Evolutionary conservation across 2,888 invertebrate species (phyloP).

Genomic region (Lypha dubia): DNA sequence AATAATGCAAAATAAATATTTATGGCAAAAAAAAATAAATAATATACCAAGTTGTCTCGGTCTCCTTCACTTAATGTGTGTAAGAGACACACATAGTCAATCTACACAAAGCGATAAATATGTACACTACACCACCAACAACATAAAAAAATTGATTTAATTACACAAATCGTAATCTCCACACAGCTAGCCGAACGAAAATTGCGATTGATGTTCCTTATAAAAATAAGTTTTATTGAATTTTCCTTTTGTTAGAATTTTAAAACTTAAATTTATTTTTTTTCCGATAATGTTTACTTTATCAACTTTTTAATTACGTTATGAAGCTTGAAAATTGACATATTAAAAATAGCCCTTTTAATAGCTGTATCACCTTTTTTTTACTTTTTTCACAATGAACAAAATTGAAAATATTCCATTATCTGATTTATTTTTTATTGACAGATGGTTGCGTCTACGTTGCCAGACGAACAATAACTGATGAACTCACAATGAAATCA

Average conservation of each 20-base stretch:
- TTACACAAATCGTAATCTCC: constrained; percentile 71
- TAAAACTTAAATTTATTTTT: constrained; percentile 12
- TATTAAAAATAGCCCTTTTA: constrained; percentile 53
- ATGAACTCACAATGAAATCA: background rate
- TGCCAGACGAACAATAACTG: constrained; percentile 21
- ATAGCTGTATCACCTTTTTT: constrained; percentile 52
- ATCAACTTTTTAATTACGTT: constrained; percentile 67
- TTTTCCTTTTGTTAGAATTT: constrained; percentile 47
- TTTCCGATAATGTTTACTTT: constrained; percentile 18
- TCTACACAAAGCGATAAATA: constrained; percentile 68
- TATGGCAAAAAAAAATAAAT: constrained; percentile 34
- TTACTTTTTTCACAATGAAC: constrained; percentile 56
- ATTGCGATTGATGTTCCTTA: constrained; percentile 65
- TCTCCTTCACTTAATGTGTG: constrained; percentile 46
- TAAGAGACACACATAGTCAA: constrained; percentile 57
- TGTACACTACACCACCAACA: constrained; percentile 64
- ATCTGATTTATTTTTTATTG: constrained; percentile 59
- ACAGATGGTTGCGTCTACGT: background rate
- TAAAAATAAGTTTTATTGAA: constrained; percentile 51
- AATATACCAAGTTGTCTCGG: constrained; percentile 45
- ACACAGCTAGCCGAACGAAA: constrained; percentile 68
- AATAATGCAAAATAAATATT: constrained; percentile 44
- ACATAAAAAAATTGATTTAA: constrained; percentile 70
- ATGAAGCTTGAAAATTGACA: constrained; percentile 66
- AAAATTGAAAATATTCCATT: constrained; percentile 66